A percentile compares a stretch with the other conserved stretches of the same genome.
Evolutionary conservation across 2,888 invertebrate species (phyloP).

Genomic region (Theodoxus fluviatilis): DNA sequence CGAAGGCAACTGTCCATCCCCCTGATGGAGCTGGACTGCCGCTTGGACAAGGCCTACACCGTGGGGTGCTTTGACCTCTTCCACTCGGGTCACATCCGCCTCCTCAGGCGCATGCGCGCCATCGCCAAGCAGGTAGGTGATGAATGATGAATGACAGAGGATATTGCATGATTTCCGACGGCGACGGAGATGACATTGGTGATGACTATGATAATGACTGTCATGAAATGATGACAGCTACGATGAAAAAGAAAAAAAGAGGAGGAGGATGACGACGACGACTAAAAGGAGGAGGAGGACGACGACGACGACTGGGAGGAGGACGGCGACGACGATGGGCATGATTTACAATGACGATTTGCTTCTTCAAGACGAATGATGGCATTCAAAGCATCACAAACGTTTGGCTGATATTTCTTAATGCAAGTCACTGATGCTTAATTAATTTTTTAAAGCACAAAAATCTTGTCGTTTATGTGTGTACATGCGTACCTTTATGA

Average conservation of each 20-base stretch:
- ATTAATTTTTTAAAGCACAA: too few relatives aligned
- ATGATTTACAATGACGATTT: too few relatives aligned
- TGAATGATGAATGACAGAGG: not conserved
- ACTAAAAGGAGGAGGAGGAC: not conserved
- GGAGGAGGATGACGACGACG: not conserved
- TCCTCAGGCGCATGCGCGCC: slow-evolving; percentile 45
- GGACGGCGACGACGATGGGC: not conserved
- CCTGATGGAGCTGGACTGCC: slow-evolving; percentile 26
- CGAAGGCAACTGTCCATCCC: slow-evolving; percentile 33
- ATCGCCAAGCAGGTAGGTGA: slow-evolving; percentile 49
- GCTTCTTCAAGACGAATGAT: too few relatives aligned
- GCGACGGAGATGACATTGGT: too few relatives aligned
- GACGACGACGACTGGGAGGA: not conserved
- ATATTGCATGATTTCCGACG: not conserved
- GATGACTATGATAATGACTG: too few relatives aligned
- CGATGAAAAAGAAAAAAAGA: too few relatives aligned
- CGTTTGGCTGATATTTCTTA: too few relatives aligned
- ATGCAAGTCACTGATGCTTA: too few relatives aligned
- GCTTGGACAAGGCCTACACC: slow-evolving; percentile 52
- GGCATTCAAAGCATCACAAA: too few relatives aligned
- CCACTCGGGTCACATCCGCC: slow-evolving; percentile 50
- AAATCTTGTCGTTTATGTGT: too few relatives aligned
- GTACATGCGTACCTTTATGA: too few relatives aligned
- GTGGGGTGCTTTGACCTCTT: slow-evolving; percentile 59
- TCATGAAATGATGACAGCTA: not conserved